phyloP scores from a whole-genome alignment of 2,888 invertebrate genomes.

The Sisyra nigra region DNA sequence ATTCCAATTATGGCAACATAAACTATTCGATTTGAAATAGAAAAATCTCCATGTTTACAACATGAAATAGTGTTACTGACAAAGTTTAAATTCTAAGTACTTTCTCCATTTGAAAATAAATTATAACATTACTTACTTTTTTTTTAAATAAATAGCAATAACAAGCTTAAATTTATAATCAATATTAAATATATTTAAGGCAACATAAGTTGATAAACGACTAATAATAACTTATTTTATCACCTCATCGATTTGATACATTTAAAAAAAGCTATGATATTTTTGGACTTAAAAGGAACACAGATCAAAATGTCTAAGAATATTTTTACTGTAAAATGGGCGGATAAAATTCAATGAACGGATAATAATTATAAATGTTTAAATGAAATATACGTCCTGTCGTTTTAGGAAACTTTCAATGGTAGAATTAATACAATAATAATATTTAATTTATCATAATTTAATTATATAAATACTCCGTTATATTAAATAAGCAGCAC shows the following conservation, averaged over 20 bases:
- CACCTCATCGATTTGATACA: neutral
- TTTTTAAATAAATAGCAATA: constrained; percentile 7
- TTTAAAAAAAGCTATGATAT: constrained; percentile 4
- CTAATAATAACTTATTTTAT: neutral
- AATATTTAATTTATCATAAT: no score
- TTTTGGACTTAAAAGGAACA: no score
- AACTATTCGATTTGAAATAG: neutral
- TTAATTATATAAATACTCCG: no score
- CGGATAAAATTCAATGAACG: no score
- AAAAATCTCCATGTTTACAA: constrained; percentile 3
- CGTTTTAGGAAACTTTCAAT: no score
- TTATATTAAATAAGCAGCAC: no score
- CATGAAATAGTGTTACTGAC: neutral
- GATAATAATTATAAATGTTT: no score
- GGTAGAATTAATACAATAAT: no score
- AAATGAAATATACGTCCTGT: no score
- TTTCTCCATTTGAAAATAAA: constrained; percentile 1
- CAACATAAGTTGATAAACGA: constrained; percentile 1
- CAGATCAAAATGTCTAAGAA: no score
- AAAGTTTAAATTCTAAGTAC: constrained; percentile 2
- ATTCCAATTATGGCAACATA: neutral
- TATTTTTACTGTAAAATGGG: no score
- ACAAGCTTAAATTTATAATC: neutral
- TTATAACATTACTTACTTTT: constrained; percentile 4
- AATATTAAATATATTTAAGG: constrained; percentile 6